Conservation (phyloP, 2,797 vertebrate species). For the Ctenopoma multispine region DNA sequence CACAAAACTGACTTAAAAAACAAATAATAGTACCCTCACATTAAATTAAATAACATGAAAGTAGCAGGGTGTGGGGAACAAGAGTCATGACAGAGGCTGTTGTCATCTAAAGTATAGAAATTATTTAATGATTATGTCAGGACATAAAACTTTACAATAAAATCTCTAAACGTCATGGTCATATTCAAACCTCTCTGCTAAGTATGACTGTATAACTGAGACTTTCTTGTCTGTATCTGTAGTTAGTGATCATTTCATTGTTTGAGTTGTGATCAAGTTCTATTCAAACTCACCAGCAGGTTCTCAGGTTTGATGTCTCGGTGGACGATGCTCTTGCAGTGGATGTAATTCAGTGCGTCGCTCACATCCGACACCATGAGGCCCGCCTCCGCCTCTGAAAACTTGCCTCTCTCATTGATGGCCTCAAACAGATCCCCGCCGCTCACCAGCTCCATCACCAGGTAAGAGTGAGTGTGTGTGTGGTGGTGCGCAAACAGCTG, state of each 20-base stretch:
- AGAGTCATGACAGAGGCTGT: no score
- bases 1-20: no score
- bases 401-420: slow-evolving; percentile 91
- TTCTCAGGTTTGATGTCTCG: slow-evolving; percentile 98
- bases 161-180: no score
- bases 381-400: slow-evolving; percentile 88
- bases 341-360: slow-evolving; percentile 92
- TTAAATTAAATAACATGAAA: no score
- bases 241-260: background rate
- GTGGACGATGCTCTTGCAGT: slow-evolving; percentile 93
- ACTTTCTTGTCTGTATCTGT: background rate
- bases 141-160: no score
- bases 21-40: no score
- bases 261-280: background rate
- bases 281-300: slow-evolving; percentile 88
- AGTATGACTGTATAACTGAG: background rate
- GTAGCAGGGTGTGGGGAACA: no score
- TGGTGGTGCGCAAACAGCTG: slow-evolving; percentile 91
- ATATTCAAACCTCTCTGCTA: no score
- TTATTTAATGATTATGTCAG: no score
- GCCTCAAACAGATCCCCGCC: slow-evolving; percentile 97
- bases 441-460: slow-evolving; percentile 93
- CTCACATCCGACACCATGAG: slow-evolving; percentile 93
- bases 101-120: no score
- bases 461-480: slow-evolving; percentile 89